Evolutionary conservation across 2,113 vertebrate genomes (phyloP).

Genomic region (Odontophorus gujanensis): DNA sequence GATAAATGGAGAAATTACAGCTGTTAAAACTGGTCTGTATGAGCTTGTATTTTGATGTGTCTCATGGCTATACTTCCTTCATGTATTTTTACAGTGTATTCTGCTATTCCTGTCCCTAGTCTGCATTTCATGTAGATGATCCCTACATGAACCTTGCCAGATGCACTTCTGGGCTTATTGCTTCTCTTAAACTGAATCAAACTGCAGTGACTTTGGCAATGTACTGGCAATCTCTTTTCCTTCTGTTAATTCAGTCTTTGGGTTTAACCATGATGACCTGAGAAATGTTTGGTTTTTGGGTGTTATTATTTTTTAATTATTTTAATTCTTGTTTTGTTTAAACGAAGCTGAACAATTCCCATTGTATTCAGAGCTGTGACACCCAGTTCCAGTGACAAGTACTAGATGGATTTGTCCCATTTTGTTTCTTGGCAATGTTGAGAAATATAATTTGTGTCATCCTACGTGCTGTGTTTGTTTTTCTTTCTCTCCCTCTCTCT

Average conservation of each 20-base stretch:
- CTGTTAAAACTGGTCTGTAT: neutral
- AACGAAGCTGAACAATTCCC: slow-evolving; percentile 48
- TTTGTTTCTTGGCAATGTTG: slow-evolving; percentile 64
- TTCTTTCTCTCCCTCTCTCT: neutral
- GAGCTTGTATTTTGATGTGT: neutral
- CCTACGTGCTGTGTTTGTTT: neutral
- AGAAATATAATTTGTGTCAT: slow-evolving; percentile 74
- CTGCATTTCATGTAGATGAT: neutral
- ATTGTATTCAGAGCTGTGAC: slow-evolving; percentile 62
- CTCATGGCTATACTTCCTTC: neutral
- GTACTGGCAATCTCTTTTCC: slow-evolving; percentile 29
- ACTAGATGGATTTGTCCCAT: slow-evolving; percentile 60
- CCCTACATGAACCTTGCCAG: slow-evolving; percentile 8
- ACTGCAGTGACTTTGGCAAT: neutral
- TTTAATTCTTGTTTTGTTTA: slow-evolving; percentile 50
- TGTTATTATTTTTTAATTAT: neutral
- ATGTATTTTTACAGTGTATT: neutral
- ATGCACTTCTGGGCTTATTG: slow-evolving; percentile 42
- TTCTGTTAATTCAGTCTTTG: slow-evolving; percentile 37
- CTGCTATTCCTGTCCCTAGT: neutral
- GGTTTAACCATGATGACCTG: slow-evolving; percentile 36
- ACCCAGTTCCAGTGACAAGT: slow-evolving; percentile 50
- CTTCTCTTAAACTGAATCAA: slow-evolving; percentile 45
- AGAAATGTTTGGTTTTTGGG: slow-evolving; percentile 39
- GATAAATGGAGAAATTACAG: neutral